A percentile compares a stretch with the other conserved stretches of the same genome.
Conservation (phyloP, 2,113 vertebrate genomes). For the Ctenomys sociabilis region DNA sequence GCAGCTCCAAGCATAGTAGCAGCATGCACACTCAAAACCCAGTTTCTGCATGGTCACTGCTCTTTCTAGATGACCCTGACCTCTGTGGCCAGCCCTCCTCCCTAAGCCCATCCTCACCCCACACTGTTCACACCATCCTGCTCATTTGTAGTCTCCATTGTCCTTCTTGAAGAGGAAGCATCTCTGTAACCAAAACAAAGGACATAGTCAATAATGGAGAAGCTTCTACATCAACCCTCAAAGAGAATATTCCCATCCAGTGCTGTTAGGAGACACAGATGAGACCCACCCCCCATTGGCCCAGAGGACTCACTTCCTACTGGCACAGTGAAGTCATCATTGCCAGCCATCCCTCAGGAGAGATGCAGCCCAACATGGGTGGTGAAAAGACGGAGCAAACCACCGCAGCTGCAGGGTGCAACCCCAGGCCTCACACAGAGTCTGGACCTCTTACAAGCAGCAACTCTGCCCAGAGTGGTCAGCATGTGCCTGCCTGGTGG, state of each 20-base stretch:
- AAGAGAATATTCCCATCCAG: not conserved
- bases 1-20: not conserved
- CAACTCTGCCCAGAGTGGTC: not conserved
- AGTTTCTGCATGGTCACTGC: too few relatives aligned
- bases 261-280: too few relatives aligned
- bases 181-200: not conserved
- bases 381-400: not conserved
- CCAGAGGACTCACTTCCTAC: not conserved
- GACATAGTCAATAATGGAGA: accelerated
- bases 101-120: too few relatives aligned
- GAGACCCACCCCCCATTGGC: not conserved
- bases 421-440: not conserved
- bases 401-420: too few relatives aligned
- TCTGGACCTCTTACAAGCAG: not conserved
- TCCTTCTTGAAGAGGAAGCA: not conserved
- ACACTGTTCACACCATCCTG: not conserved
- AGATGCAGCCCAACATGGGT: accelerated
- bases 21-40: not conserved
- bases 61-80: accelerated
- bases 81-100: not conserved
- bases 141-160: not conserved
- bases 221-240: not conserved
- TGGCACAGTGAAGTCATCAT: not conserved
- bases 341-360: not conserved
- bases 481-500: not conserved